Evolutionary conservation across 2,797 vertebrate species (phyloP).

Genomic region (Galago senegalensis): DNA sequence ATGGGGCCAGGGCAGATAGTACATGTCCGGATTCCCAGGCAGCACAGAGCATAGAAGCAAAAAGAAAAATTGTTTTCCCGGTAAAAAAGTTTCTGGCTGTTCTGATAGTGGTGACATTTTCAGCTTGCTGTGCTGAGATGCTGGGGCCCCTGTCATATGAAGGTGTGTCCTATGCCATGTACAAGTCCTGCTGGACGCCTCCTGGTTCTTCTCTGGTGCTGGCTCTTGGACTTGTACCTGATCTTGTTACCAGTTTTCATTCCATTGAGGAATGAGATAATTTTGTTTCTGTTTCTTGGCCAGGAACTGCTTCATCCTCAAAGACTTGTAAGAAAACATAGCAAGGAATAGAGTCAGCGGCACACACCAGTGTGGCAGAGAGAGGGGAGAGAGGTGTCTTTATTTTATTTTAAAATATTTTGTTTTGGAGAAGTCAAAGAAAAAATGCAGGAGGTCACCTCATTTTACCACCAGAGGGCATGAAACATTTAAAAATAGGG

Average conservation of each 20-base stretch:
- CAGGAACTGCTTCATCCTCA: not conserved
- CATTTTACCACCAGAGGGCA: constrained; percentile 83
- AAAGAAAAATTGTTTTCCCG: not conserved
- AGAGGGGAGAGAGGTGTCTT: not conserved
- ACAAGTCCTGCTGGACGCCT: not conserved
- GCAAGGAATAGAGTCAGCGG: not conserved
- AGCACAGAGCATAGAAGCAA: not conserved
- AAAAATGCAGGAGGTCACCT: not conserved
- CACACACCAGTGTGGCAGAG: not conserved
- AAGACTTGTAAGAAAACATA: not conserved
- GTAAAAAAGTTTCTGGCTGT: not conserved
- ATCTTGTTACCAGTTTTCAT: not conserved
- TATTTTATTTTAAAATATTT: constrained; percentile 33
- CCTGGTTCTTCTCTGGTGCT: not conserved
- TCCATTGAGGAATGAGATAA: not conserved
- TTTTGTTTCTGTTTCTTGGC: not conserved
- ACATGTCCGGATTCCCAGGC: too few species aligned
- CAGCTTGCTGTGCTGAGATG: not conserved
- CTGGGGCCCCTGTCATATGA: too few species aligned
- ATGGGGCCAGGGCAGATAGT: too few species aligned
- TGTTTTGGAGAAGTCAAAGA: constrained; percentile 37
- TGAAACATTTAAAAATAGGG: constrained; percentile 69
- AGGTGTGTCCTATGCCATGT: too few species aligned
- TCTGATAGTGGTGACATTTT: not conserved
- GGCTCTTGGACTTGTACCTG: not conserved